Percentiles rank a stretch among this genome's conserved stretches.
phyloP scores from a whole-genome alignment of 2,888 invertebrate genomes.

The Plagodis dolabraria region DNA sequence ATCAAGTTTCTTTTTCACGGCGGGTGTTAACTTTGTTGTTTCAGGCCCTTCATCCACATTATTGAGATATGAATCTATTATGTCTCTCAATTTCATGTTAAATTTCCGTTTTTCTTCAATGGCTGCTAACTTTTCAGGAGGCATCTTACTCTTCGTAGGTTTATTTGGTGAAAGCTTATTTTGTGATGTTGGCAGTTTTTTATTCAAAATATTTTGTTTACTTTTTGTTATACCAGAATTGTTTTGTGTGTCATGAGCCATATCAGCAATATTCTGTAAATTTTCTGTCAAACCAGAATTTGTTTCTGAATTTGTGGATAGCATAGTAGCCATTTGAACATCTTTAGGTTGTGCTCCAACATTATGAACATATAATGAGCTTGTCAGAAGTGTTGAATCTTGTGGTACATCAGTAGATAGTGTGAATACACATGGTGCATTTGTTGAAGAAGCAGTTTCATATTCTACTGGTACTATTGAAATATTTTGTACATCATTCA shows the following conservation, averaged over 20 bases:
- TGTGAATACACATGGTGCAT: conserved; percentile 7
- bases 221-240: neutral
- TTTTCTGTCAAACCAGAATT: neutral
- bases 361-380: neutral
- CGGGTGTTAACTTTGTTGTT: conserved; percentile 30
- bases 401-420: conserved; percentile 5
- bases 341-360: neutral
- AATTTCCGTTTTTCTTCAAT: conserved; percentile 73
- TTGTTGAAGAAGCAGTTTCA: conserved; percentile 1
- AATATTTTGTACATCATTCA: conserved; percentile 1
- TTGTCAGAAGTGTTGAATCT: neutral
- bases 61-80: conserved; percentile 65
- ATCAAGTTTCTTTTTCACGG: conserved; percentile 23
- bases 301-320: conserved; percentile 1
- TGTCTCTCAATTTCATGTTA: conserved; percentile 73
- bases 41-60: conserved; percentile 50
- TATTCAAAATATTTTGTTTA: neutral
- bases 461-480: conserved; percentile 7
- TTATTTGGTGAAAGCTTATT: conserved; percentile 17
- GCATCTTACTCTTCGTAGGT: conserved; percentile 52
- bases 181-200: neutral
- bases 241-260: neutral
- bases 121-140: conserved; percentile 66
- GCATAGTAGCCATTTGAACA: conserved; percentile 1
- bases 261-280: neutral